A percentile compares a stretch with the other conserved stretches of the same genome.
phyloP scores from a whole-genome alignment of 2,888 invertebrate genomes.

The Torymus aiolomorphi region DNA sequence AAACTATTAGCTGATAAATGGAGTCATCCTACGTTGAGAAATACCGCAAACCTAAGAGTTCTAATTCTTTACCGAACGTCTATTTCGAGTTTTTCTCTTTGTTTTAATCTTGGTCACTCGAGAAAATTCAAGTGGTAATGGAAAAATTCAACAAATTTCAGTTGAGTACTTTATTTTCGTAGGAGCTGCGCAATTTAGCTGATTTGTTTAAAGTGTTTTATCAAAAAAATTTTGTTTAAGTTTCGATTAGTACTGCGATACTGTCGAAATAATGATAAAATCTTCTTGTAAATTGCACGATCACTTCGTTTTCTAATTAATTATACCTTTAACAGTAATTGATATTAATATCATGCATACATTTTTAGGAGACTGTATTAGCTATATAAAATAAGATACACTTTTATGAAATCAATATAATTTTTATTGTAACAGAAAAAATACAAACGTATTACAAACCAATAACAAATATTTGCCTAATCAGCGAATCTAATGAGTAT shows the following conservation, averaged over 20 bases:
- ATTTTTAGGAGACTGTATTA: too few species aligned
- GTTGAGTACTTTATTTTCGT: conserved; percentile 18
- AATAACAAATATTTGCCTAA: background rate
- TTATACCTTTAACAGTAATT: too few species aligned
- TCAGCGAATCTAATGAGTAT: background rate
- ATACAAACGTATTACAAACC: too few species aligned
- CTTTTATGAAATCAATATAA: conserved; percentile 22
- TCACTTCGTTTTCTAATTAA: too few species aligned
- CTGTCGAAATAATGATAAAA: too few species aligned
- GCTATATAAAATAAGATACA: too few species aligned
- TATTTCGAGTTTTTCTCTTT: conserved; percentile 63
- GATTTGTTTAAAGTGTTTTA: too few species aligned
- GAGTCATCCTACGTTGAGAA: conserved; percentile 68
- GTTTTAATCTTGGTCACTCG: conserved; percentile 63
- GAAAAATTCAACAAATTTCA: conserved; percentile 16
- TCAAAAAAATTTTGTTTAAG: too few species aligned
- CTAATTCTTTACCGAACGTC: conserved; percentile 66
- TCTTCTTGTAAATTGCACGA: too few species aligned
- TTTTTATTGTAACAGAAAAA: background rate
- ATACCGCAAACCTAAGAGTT: conserved; percentile 70
- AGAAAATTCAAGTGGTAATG: conserved; percentile 17
- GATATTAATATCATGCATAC: too few species aligned
- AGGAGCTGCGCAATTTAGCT: too few species aligned
- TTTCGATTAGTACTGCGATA: too few species aligned
- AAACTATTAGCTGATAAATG: conserved; percentile 68